These are phyloP conservation scores for Hemistola chrysoprasaria DNA, from an alignment of 2,888 invertebrate species.

Conservation along the genomic window DNA sequence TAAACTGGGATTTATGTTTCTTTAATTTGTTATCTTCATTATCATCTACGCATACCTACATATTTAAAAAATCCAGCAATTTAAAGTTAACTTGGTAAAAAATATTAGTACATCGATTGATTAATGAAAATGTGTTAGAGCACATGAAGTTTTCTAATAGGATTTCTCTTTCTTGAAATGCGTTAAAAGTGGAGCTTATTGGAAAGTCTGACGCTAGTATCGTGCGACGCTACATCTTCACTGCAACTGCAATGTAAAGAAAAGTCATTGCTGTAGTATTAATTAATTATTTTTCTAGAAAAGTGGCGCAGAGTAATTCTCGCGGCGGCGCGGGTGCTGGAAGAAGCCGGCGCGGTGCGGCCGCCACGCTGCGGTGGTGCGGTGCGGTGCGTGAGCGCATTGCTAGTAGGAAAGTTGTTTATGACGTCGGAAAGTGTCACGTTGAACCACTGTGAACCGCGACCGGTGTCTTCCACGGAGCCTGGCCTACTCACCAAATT, in stretches of 20 bases:
- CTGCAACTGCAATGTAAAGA: constrained; percentile 52
- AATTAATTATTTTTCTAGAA: constrained; percentile 63
- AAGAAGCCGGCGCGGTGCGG: constrained; percentile 33
- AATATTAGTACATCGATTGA: too few relatives aligned
- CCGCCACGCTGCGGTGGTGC: constrained; percentile 39
- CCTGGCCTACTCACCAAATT: constrained; percentile 79
- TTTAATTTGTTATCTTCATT: too few relatives aligned
- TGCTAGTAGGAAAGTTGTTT: constrained; percentile 81
- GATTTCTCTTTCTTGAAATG: constrained; percentile 33
- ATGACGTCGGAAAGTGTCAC: constrained; percentile 81
- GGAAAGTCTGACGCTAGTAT: constrained; percentile 36
- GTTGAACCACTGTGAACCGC: constrained; percentile 80
- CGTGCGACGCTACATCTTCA: constrained; percentile 32
- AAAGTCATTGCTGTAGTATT: constrained; percentile 56
- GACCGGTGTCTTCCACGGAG: constrained; percentile 69
- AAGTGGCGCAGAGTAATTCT: constrained; percentile 66
- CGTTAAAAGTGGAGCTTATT: constrained; percentile 37
- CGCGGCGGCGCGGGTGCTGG: constrained; percentile 51
- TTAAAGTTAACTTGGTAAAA: too few relatives aligned
- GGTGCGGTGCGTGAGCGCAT: constrained; percentile 62
- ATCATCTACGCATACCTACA: too few relatives aligned
- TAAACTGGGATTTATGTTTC: too few relatives aligned
- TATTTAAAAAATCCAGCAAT: too few relatives aligned
- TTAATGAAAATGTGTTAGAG: background rate
- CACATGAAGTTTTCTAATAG: constrained; percentile 15